phyloP scores from a whole-genome alignment of 2,888 invertebrate genomes.

The Conops quadrifasciatus region DNA sequence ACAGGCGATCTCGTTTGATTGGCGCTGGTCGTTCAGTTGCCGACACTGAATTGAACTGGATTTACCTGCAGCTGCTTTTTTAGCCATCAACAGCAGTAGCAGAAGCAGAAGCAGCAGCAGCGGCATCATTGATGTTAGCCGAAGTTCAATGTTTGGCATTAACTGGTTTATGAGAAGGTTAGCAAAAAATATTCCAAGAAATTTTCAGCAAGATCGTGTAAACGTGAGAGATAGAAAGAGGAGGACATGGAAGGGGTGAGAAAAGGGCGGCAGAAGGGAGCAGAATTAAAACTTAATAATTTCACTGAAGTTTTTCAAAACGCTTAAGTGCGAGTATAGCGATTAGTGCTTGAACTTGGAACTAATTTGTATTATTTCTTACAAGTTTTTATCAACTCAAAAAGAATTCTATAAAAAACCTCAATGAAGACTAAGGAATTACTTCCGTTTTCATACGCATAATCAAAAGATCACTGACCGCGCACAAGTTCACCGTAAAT shows the following conservation, averaged over 20 bases:
- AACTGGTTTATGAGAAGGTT: too few relatives aligned
- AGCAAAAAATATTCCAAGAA: too few relatives aligned
- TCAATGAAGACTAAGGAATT: too few relatives aligned
- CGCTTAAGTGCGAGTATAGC: too few relatives aligned
- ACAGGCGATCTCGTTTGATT: neutral
- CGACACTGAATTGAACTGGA: constrained; percentile 8
- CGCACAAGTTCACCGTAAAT: neutral
- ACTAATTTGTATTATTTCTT: too few relatives aligned
- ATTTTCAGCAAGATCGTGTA: too few relatives aligned
- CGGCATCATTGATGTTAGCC: constrained; percentile 4
- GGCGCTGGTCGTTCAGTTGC: neutral
- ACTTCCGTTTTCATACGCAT: neutral
- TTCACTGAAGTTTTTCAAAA: too few relatives aligned
- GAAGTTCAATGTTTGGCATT: neutral
- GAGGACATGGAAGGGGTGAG: neutral
- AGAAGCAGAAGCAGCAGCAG: neutral
- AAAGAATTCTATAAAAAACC: too few relatives aligned
- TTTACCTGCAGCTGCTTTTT: neutral
- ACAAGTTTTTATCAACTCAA: too few relatives aligned
- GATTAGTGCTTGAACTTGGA: too few relatives aligned
- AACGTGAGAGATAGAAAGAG: too few relatives aligned
- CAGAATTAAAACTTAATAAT: neutral
- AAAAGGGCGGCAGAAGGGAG: neutral
- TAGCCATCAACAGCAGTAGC: too few relatives aligned
- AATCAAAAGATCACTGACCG: neutral